Conservation (phyloP, 1,140 invertebrate species). For the Druon quercuslanigerum region DNA sequence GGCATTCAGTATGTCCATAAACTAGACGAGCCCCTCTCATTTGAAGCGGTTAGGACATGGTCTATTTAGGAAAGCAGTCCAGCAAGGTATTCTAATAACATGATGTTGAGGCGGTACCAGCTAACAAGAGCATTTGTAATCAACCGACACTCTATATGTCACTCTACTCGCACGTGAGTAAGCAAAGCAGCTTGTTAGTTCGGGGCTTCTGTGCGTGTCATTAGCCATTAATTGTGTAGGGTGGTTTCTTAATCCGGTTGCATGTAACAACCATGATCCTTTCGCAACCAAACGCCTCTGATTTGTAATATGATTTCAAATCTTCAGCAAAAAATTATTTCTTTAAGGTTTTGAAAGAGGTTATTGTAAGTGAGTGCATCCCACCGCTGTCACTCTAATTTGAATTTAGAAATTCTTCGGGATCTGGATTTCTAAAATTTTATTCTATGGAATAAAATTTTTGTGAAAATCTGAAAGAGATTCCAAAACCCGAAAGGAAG, state of each 20-base stretch:
- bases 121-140: neutral
- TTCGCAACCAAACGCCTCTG: too few relatives aligned
- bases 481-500: too few relatives aligned
- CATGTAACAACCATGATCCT: neutral
- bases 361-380: too few relatives aligned
- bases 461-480: too few relatives aligned
- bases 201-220: slow-evolving; percentile 11
- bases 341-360: too few relatives aligned
- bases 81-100: slow-evolving; percentile 14
- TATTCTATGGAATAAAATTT: too few relatives aligned
- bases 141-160: slow-evolving; percentile 22
- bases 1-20: neutral
- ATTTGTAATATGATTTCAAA: too few relatives aligned
- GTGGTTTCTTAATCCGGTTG: neutral
- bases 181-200: slow-evolving; percentile 13
- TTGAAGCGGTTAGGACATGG: neutral
- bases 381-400: too few relatives aligned
- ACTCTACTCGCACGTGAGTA: slow-evolving; percentile 23
- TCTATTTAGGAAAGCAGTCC: slow-evolving; percentile 1
- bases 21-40: neutral
- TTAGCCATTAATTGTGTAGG: slow-evolving; percentile 2
- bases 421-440: too few relatives aligned
- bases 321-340: too few relatives aligned
- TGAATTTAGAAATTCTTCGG: too few relatives aligned
- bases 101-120: slow-evolving; percentile 17